These are phyloP conservation scores for Tenthredo mesomela DNA, from an alignment of 2,888 invertebrate species.

Conservation along the genomic window DNA sequence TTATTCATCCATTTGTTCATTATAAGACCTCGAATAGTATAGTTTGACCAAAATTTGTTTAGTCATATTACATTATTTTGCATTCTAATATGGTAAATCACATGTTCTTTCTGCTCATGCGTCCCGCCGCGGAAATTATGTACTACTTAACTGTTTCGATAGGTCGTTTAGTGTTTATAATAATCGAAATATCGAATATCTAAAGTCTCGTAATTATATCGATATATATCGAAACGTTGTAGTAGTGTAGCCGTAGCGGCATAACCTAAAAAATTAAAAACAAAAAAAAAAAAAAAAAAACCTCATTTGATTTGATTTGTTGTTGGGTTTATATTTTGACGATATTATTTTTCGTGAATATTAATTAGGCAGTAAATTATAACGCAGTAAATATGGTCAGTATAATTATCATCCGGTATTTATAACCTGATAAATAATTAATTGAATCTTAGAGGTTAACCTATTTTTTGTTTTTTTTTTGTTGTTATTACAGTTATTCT, in stretches of 20 bases:
- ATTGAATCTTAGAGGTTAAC: background rate
- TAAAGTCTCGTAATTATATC: background rate
- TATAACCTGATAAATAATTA: background rate
- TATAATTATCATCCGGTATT: background rate
- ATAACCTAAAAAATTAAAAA: conserved; percentile 33
- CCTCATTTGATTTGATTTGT: background rate
- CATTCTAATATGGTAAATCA: conserved; percentile 8
- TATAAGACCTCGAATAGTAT: background rate
- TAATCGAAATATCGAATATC: no score
- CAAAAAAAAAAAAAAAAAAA: background rate
- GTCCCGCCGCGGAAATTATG: conserved; percentile 48
- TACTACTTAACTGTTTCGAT: background rate
- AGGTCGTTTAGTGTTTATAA: no score
- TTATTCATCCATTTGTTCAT: background rate
- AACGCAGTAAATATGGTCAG: conserved; percentile 21
- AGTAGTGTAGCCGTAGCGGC: background rate
- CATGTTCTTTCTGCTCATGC: conserved; percentile 47
- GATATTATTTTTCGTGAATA: background rate
- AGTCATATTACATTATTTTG: conserved; percentile 30
- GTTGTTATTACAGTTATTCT: conserved; percentile 86
- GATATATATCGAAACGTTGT: background rate
- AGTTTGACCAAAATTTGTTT: conserved; percentile 25
- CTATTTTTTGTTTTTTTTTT: background rate
- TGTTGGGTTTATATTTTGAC: background rate
- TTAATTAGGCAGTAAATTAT: background rate